Evolutionary conservation across 2,888 invertebrate species (phyloP), one percentile per base, ranked within the genome.

Genomic region (Zele albiditarsus): DNA sequence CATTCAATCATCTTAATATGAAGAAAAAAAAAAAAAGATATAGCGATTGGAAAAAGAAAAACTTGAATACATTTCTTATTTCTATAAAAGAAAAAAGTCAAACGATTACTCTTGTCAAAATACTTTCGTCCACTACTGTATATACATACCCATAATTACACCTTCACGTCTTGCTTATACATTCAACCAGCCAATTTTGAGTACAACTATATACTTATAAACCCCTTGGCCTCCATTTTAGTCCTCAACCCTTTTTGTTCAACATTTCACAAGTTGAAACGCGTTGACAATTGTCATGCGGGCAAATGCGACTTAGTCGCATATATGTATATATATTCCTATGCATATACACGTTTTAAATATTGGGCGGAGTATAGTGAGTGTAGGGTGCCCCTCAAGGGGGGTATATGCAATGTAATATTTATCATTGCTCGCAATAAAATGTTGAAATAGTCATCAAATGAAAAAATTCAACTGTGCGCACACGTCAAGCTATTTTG

Each of bases 401-500:
- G 57, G 71, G 77, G 79, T 80, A 76, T 76, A 69, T 20, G 8
- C n/a, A 8, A 53, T 78, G 73, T 77, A 65, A 72, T 53, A 73
- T 71, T 79, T 77, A 80, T 84, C 81, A 83, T 84, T 77, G 82
- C 12, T 12, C 2, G 12, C 80, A 80, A 82, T 84, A 84, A 83
- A 84, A 82, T 81, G 79, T 79, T 71, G 79, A 71, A 74, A 78
- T 75, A 78, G 79, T 23, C 6, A 42, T 28, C n/a, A 12, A 38
- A 23, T 62, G 57, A 62, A 62, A 42, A 58, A 53, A 14, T 28
- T 38, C 12, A 0, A 12, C 8, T 38, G 16, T 42, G 71, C 83
- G 82, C 82, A 82, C 84, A 84, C 82, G 83, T 84, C 84, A 84
- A 83, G 78, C 81, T 83, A 83, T 85, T 46, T 84, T 82, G 84